These are phyloP conservation scores for Siniperca scherzeri DNA, from an alignment of 2,797 vertebrate species.

Conservation along the genomic window DNA sequence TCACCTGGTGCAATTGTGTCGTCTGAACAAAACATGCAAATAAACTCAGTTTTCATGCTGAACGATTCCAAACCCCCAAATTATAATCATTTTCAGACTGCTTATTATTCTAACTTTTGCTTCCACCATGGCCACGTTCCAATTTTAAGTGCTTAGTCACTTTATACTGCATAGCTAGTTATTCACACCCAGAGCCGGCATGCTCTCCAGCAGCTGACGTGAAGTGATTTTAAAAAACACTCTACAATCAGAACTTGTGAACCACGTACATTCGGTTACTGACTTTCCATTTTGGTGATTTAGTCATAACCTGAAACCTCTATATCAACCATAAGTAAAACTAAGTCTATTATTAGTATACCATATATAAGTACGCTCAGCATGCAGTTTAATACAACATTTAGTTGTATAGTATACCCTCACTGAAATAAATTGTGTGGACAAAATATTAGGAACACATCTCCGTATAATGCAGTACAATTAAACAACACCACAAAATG, in stretches of 20 bases:
- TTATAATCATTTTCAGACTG: slow-evolving; percentile 7
- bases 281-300: not conserved
- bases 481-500: not conserved
- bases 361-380: too few relatives aligned
- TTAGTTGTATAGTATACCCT: not conserved
- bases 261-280: not conserved
- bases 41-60: accelerated
- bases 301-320: not conserved
- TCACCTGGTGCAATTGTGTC: not conserved
- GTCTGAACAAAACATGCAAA: not conserved
- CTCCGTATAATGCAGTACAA: not conserved
- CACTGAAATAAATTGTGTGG: too few relatives aligned
- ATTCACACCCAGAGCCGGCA: not conserved
- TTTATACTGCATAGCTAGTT: not conserved
- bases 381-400: not conserved
- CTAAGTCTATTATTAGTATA: not conserved
- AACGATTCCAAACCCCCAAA: not conserved
- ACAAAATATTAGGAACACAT: not conserved
- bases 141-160: not conserved
- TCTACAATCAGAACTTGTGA: not conserved
- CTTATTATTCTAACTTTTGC: slow-evolving; percentile 12
- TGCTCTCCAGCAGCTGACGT: not conserved
- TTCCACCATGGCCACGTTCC: not conserved
- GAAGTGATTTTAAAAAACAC: not conserved
- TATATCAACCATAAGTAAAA: not conserved